Evolutionary conservation across 2,888 invertebrate genomes (phyloP), one percentile per base, ranked within the genome.

Genomic region (Ditylenchus weischeri): DNA sequence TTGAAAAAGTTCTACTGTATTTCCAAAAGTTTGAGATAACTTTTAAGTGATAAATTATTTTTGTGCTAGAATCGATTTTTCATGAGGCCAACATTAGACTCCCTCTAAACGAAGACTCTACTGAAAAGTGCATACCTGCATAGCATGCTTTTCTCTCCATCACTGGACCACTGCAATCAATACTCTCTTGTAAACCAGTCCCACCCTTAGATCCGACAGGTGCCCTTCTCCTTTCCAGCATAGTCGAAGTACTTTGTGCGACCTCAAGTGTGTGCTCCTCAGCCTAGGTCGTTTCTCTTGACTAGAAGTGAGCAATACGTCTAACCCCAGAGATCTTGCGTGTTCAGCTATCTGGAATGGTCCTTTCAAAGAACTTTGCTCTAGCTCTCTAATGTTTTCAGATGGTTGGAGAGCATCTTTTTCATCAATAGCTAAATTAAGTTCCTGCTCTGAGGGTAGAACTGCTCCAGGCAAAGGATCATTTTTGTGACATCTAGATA

Each of bases 111-210:
- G 29, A 29, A 29, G 29, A 29, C 5, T 5, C 5, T 29, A 29
- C 29, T 54, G 1, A 29, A 29, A 35, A 29, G 3, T 54, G 1
- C 10, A n/a, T 51, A 64, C 66, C 73, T 35, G 71, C 62, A 29
- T 69, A 62, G 59, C 73, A 73, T 29, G 57, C 65, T 38, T 72
- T 72, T 50, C 69, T 43, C 50, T 73, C 73, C 57, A 65, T 51
- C 36, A 64, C 66, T 18, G 63, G 48, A n/a, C 71, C 75, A 10
- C 43, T 47, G 58, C 73, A 73, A 19, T 58, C 72, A n/a, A 35
- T 57, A 35, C 51, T 57, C 18, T 29, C 57, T 23, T 69, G 60
- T 10, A 43, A 43, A 15, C 43, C 15, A 43, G 43, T 43, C 15
- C 66, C 23, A 19, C 65, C 48, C 15, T 65, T 65, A 21, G 65